Conservation (phyloP, 2,888 invertebrate species). For the Euplexia lucipara region DNA sequence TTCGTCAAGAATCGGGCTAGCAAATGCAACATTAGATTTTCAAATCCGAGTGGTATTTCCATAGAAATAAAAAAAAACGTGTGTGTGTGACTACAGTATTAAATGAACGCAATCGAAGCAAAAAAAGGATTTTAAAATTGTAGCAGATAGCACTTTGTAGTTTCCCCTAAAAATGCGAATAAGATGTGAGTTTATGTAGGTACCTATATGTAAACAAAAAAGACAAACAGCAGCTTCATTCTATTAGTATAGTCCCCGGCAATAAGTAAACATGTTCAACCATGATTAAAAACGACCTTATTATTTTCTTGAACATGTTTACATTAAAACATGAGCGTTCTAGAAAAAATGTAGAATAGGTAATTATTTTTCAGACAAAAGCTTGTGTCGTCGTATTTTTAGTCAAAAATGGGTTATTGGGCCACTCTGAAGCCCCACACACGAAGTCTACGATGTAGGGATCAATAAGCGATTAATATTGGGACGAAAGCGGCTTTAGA, state of each 20-base stretch:
- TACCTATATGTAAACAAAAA: no score
- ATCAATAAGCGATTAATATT: constrained; percentile 59
- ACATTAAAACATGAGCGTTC: not conserved
- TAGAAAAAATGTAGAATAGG: not conserved
- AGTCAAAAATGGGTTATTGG: constrained; percentile 51
- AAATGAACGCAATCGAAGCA: no score
- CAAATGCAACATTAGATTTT: no score
- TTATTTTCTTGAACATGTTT: not conserved
- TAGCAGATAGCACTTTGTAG: no score
- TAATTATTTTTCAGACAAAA: constrained; percentile 14
- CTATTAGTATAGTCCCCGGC: not conserved
- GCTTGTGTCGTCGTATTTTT: constrained; percentile 18
- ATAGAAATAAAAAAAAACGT: no score
- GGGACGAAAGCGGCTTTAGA: constrained; percentile 32
- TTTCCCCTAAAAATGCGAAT: no score
- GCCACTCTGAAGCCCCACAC: constrained; percentile 11
- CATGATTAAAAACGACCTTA: constrained; percentile 4
- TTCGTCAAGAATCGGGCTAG: no score
- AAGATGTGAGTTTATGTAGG: no score
- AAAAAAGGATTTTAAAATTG: no score
- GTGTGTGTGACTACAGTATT: no score
- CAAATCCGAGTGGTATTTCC: no score
- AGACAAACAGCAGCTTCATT: no score
- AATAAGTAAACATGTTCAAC: not conserved
- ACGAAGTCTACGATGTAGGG: constrained; percentile 13